phyloP scores from a whole-genome alignment of 2,797 vertebrate species.

The Sphenopsis melanotis region DNA sequence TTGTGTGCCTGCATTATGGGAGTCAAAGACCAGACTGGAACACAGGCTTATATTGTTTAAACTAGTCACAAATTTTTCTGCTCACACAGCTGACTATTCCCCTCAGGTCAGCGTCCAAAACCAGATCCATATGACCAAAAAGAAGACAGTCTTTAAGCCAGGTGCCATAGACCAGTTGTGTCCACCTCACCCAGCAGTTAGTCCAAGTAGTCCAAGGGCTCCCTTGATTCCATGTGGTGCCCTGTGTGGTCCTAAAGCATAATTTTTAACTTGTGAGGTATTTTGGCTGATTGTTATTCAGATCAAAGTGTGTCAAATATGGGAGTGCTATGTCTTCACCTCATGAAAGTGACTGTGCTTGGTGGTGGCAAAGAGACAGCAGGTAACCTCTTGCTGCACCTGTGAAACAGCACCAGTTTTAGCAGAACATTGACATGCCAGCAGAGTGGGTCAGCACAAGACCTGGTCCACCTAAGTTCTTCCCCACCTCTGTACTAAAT shows the following conservation, averaged over 20 bases:
- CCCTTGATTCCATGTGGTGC: not conserved
- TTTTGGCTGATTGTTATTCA: not conserved
- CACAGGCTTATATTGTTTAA: not conserved
- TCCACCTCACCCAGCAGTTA: not conserved
- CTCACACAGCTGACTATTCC: not conserved
- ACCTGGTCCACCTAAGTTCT: not conserved
- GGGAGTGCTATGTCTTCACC: not conserved
- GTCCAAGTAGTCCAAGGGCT: not conserved
- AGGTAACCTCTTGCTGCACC: not conserved
- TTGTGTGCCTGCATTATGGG: not conserved
- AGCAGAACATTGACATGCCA: not conserved
- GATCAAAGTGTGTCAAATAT: not conserved
- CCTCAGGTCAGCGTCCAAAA: not conserved
- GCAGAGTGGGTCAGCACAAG: not conserved
- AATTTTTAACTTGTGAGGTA: not conserved
- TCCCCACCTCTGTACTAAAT: not conserved
- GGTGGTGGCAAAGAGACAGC: not conserved
- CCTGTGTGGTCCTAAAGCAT: not conserved
- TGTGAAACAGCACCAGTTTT: not conserved
- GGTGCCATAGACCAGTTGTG: not conserved
- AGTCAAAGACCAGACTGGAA: not conserved
- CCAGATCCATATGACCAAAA: not conserved
- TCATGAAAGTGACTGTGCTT: not conserved
- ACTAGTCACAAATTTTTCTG: not conserved
- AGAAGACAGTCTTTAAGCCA: not conserved